A percentile compares a stretch with the other conserved stretches of the same genome.
These are phyloP conservation scores for Adineta ricciae DNA, from an alignment of 2,888 invertebrate genomes.

Conservation along the genomic window DNA sequence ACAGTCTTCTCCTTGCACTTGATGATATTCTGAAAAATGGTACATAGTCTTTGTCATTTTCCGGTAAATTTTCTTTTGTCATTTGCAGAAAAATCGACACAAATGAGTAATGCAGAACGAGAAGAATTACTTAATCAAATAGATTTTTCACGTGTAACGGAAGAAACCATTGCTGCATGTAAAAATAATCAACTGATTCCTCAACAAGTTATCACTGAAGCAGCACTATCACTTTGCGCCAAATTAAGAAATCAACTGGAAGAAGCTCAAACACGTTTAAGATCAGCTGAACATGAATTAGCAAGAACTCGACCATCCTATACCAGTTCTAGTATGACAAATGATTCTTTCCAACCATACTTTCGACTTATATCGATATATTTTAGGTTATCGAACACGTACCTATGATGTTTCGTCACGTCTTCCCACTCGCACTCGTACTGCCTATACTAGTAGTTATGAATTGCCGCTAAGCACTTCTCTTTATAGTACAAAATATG, in stretches of 20 bases:
- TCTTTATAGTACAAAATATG: background rate
- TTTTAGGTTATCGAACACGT: background rate
- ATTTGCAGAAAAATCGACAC: background rate
- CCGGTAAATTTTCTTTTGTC: background rate
- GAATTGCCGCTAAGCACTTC: background rate
- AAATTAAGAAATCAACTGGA: constrained; percentile 41
- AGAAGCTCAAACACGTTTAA: constrained; percentile 6
- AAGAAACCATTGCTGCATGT: constrained; percentile 41
- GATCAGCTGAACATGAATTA: background rate
- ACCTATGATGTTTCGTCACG: background rate
- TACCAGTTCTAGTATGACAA: background rate
- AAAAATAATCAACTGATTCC: constrained; percentile 43
- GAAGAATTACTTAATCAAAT: constrained; percentile 40
- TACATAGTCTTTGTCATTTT: background rate
- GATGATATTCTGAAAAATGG: constrained; percentile 16
- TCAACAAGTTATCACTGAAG: constrained; percentile 40
- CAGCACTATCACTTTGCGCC: constrained; percentile 42
- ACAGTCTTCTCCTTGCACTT: constrained; percentile 7
- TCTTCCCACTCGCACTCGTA: background rate
- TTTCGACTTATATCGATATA: background rate
- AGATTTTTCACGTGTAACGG: constrained; percentile 42
- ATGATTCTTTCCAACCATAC: background rate
- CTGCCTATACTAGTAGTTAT: background rate
- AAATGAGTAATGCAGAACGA: constrained; percentile 33
- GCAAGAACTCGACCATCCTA: background rate